Conservation (phyloP, 1,140 invertebrate genomes). For the Solenopsis fugax region DNA sequence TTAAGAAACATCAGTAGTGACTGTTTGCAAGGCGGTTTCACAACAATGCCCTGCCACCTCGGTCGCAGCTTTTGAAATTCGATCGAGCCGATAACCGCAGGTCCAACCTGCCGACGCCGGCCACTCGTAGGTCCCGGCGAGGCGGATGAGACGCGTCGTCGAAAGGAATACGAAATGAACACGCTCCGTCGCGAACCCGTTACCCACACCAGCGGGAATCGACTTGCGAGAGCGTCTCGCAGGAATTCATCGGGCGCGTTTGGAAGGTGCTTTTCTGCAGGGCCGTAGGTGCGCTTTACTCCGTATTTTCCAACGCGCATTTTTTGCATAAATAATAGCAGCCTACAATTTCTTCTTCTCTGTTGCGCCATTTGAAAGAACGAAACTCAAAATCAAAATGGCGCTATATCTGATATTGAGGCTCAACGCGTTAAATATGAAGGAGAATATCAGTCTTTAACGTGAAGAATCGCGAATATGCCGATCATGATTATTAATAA, state of each 20-base stretch:
- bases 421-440: background rate
- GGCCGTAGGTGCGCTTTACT: constrained; percentile 2
- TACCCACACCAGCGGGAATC: constrained; percentile 65
- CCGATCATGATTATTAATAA: background rate
- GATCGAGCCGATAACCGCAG: constrained; percentile 67
- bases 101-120: constrained; percentile 49
- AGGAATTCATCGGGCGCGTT: constrained; percentile 32
- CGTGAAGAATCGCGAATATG: background rate
- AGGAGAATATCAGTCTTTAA: background rate
- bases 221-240: constrained; percentile 34
- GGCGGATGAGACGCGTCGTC: constrained; percentile 78
- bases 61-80: constrained; percentile 67
- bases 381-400: background rate
- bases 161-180: constrained; percentile 80
- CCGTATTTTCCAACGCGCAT: background rate
- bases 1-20: constrained; percentile 35
- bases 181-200: constrained; percentile 70
- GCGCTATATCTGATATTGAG: background rate
- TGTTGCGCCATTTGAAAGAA: background rate
- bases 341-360: background rate
- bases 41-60: background rate
- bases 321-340: background rate
- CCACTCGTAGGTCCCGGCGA: constrained; percentile 52
- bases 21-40: constrained; percentile 62
- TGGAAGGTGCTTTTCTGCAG: background rate